Conservation (phyloP, 2,888 invertebrate species). For the Lypha dubia region DNA sequence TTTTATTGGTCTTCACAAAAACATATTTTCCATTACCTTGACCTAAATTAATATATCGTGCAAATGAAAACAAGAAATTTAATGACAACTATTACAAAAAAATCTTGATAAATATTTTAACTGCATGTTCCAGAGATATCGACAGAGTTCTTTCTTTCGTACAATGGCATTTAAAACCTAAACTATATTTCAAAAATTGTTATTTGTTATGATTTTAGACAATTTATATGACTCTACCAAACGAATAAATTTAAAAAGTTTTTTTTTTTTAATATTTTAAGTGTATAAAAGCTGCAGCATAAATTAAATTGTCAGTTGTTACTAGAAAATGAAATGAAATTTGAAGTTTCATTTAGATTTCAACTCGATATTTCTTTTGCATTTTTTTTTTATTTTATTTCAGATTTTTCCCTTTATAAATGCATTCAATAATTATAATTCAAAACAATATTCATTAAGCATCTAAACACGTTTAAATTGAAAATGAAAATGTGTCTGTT, state of each 20-base stretch:
- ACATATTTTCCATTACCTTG: too few relatives aligned
- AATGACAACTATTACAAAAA: too few relatives aligned
- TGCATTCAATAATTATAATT: constrained; percentile 50
- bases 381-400: constrained; percentile 10
- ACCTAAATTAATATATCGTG: too few relatives aligned
- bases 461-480: not conserved
- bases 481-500: not conserved
- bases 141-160: too few relatives aligned
- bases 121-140: too few relatives aligned
- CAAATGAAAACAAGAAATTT: too few relatives aligned
- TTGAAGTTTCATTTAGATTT: constrained; percentile 29
- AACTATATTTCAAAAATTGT: too few relatives aligned
- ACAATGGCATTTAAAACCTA: too few relatives aligned
- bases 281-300: not conserved
- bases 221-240: too few relatives aligned
- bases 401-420: constrained; percentile 9
- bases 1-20: too few relatives aligned
- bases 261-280: constrained; percentile 21
- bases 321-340: constrained; percentile 41
- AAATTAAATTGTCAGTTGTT: not conserved
- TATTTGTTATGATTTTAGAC: too few relatives aligned
- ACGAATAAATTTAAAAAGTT: too few relatives aligned
- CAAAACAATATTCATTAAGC: constrained; percentile 8
- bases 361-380: constrained; percentile 13
- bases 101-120: not conserved